Evolutionary conservation across 2,797 vertebrate genomes (phyloP).

Genomic region (Sebastes variabilis): DNA sequence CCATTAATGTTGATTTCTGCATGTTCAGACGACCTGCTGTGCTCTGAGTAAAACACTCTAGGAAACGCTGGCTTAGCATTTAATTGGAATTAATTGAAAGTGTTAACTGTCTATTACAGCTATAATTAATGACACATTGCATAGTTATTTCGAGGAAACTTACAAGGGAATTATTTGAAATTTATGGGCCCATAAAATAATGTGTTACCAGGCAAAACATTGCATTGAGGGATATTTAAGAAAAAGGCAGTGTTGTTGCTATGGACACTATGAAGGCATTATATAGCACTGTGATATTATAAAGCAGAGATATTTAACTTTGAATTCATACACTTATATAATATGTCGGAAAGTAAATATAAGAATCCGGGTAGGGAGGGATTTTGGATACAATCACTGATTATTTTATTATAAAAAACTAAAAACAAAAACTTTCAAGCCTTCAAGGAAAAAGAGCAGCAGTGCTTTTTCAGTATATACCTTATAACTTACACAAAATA

Average conservation of each 20-base stretch:
- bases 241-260: neutral
- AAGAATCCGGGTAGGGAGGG: neutral
- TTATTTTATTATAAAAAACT: neutral
- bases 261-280: neutral
- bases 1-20: neutral
- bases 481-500: neutral
- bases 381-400: neutral
- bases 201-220: neutral
- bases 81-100: conserved; percentile 7
- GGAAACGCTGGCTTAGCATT: neutral
- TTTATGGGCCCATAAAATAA: neutral
- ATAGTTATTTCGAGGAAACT: conserved; percentile 3
- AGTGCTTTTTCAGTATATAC: neutral
- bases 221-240: neutral
- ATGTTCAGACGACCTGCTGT: conserved; percentile 13
- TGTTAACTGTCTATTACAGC: neutral
- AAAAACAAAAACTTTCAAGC: neutral
- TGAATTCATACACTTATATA: neutral
- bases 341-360: neutral
- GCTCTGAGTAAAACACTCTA: neutral
- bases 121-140: neutral
- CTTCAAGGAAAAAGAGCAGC: neutral
- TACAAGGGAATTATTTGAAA: neutral
- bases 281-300: neutral
- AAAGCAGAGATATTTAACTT: neutral